Evolutionary conservation across 1,140 invertebrate species (phyloP).

Genomic region (Heterodera schachtii): DNA sequence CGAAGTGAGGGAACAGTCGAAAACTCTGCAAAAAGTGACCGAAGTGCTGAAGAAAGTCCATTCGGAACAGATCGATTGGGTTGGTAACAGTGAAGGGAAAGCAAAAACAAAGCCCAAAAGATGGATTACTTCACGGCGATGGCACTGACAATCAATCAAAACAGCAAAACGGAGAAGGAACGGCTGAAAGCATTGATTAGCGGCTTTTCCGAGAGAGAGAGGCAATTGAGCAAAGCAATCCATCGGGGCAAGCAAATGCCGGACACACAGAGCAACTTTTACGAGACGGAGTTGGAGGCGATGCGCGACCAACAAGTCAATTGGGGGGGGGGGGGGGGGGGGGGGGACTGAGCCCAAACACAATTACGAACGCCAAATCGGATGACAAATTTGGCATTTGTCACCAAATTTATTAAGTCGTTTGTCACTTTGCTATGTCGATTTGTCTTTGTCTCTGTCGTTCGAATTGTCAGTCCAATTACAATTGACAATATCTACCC

Average conservation of each 20-base stretch:
- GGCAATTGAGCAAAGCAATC: constrained; percentile 6
- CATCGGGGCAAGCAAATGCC: constrained; percentile 4
- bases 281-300: constrained; percentile 19
- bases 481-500: too few relatives aligned
- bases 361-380: too few relatives aligned
- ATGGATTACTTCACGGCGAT: constrained; percentile 21
- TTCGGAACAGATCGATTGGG: constrained; percentile 19
- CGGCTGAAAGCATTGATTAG: constrained; percentile 5
- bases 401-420: too few relatives aligned
- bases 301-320: constrained; percentile 22
- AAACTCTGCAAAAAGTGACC: constrained; percentile 14
- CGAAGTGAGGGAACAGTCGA: constrained; percentile 11
- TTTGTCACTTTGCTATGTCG: too few relatives aligned
- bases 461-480: too few relatives aligned
- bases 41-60: constrained; percentile 26
- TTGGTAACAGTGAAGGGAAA: background rate
- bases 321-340: background rate
- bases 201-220: constrained; percentile 13
- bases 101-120: background rate
- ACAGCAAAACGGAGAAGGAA: constrained; percentile 25
- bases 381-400: too few relatives aligned
- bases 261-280: background rate
- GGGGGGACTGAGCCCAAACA: background rate
- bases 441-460: too few relatives aligned
- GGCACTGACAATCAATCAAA: constrained; percentile 7